Evolutionary conservation across 2,113 vertebrate species (phyloP).

Genomic region (Pseudorasbora parva): DNA sequence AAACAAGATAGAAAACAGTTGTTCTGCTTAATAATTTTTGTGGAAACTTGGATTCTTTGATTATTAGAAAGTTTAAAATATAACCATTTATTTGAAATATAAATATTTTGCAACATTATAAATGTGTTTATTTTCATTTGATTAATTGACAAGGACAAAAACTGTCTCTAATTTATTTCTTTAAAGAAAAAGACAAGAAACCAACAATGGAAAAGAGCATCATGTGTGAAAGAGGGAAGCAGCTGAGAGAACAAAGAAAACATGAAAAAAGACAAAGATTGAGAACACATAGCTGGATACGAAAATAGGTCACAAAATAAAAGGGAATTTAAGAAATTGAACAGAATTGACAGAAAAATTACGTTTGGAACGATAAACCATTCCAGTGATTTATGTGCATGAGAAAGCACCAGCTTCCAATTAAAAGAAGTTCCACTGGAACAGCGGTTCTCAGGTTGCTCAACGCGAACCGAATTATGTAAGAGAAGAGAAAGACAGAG

Average conservation of each 20-base stretch:
- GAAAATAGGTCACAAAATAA: background rate
- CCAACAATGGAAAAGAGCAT: slow-evolving; percentile 19
- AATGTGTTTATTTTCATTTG: background rate
- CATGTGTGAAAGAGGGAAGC: background rate
- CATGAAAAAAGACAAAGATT: background rate
- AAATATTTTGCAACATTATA: background rate
- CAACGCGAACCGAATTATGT: background rate
- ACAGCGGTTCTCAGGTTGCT: background rate
- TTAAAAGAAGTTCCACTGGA: slow-evolving; percentile 31
- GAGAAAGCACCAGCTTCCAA: slow-evolving; percentile 38
- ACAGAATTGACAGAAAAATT: slow-evolving; percentile 25
- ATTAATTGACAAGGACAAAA: background rate
- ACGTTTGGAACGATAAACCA: background rate
- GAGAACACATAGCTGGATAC: background rate
- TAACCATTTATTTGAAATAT: background rate
- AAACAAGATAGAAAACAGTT: too few species aligned
- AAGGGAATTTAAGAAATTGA: slow-evolving; percentile 11
- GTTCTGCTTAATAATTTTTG: too few species aligned
- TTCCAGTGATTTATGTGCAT: slow-evolving; percentile 33
- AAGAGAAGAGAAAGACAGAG: slow-evolving; percentile 27
- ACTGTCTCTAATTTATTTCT: background rate
- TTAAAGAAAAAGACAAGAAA: slow-evolving; percentile 1
- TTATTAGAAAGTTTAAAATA: too few species aligned
- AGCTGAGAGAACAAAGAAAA: background rate
- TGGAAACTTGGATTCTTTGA: too few species aligned